Conservation (phyloP, 2,888 invertebrate genomes). For the Amphipyra berbera region DNA sequence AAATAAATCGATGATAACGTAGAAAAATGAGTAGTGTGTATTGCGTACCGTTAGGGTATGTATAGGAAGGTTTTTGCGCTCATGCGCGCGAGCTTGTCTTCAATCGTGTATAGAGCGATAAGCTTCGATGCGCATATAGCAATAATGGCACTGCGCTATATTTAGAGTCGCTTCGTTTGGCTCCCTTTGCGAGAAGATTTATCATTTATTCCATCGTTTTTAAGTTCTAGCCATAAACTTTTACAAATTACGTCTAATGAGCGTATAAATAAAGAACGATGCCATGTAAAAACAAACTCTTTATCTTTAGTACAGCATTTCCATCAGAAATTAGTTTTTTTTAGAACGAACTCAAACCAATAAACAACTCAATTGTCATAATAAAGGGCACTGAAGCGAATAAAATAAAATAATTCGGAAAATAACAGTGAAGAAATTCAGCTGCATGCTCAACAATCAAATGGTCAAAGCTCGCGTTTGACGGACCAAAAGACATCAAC, state of each 20-base stretch:
- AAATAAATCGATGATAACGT: slow-evolving; percentile 63
- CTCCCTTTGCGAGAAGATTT: slow-evolving; percentile 65
- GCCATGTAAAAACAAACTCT: slow-evolving; percentile 2
- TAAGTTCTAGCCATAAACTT: slow-evolving; percentile 44
- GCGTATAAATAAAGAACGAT: slow-evolving; percentile 13
- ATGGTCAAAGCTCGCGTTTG: slow-evolving; percentile 19
- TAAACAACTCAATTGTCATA: not conserved
- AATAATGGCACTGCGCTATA: slow-evolving; percentile 78
- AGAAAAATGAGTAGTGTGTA: slow-evolving; percentile 74
- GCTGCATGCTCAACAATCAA: slow-evolving; percentile 1
- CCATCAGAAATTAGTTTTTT: not conserved
- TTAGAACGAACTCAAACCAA: not conserved
- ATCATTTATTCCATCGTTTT: slow-evolving; percentile 66
- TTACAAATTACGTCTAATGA: slow-evolving; percentile 38
- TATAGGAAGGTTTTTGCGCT: slow-evolving; percentile 80
- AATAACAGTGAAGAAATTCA: not conserved
- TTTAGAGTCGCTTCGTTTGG: slow-evolving; percentile 81
- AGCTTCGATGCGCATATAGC: slow-evolving; percentile 81
- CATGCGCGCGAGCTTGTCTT: slow-evolving; percentile 74
- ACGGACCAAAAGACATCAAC: slow-evolving; percentile 61
- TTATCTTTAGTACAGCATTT: not conserved
- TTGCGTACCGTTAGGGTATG: slow-evolving; percentile 75
- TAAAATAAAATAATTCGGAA: not conserved
- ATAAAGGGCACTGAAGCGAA: not conserved
- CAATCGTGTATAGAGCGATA: slow-evolving; percentile 83